A percentile compares a stretch with the other conserved stretches of the same genome.
phyloP scores from a whole-genome alignment of 2,888 invertebrate genomes.

The Philereme vetulata region DNA sequence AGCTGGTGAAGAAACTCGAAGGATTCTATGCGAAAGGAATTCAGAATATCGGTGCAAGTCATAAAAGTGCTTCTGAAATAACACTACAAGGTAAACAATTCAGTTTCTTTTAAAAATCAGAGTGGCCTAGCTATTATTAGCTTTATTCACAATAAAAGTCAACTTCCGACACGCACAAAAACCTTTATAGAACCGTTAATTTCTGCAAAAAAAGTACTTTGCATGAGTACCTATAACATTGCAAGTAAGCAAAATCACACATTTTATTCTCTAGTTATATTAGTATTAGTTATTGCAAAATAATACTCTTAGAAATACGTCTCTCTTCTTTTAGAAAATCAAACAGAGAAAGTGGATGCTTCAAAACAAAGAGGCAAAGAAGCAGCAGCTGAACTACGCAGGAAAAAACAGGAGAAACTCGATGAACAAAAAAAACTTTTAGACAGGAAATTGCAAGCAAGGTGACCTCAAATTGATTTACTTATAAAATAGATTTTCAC shows the following conservation, averaged over 20 bases:
- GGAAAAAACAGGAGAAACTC: slow-evolving; percentile 65
- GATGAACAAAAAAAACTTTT: slow-evolving; percentile 69
- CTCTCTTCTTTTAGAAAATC: slow-evolving; percentile 41
- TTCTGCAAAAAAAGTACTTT: too few species aligned
- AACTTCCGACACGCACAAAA: too few species aligned
- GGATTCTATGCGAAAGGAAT: slow-evolving; percentile 63
- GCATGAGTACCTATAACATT: too few species aligned
- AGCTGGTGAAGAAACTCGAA: slow-evolving; percentile 68
- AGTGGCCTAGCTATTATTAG: too few species aligned
- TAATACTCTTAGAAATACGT: too few species aligned
- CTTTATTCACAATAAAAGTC: too few species aligned
- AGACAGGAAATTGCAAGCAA: slow-evolving; percentile 72
- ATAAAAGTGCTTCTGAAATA: slow-evolving; percentile 60
- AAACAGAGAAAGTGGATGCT: slow-evolving; percentile 55
- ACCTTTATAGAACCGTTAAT: too few species aligned
- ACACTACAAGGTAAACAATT: slow-evolving; percentile 50
- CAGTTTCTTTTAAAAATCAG: too few species aligned
- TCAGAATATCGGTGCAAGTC: slow-evolving; percentile 66
- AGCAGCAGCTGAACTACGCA: slow-evolving; percentile 63
- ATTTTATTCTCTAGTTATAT: too few species aligned
- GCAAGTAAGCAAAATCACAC: too few species aligned
- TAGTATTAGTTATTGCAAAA: too few species aligned
- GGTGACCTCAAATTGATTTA: slow-evolving; percentile 41
- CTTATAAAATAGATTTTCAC: too few species aligned
- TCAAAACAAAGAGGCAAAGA: slow-evolving; percentile 69